Evolutionary conservation across 2,888 invertebrate species (phyloP).

Genomic region (Zele albiditarsus): DNA sequence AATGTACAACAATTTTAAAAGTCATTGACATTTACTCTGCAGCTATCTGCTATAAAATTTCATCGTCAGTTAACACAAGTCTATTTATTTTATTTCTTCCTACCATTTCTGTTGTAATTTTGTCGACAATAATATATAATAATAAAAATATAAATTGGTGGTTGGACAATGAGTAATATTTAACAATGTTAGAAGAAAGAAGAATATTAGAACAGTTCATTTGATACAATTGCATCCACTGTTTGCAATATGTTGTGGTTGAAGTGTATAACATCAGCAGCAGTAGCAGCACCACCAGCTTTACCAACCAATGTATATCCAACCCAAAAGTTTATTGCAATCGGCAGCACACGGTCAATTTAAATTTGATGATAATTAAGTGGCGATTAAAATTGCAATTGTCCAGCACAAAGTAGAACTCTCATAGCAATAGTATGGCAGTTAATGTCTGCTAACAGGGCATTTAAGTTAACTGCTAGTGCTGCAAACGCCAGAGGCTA

Average conservation of each 20-base stretch:
- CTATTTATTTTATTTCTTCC: background rate
- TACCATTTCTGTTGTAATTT: background rate
- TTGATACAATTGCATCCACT: background rate
- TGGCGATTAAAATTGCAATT: constrained; percentile 71
- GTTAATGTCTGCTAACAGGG: constrained; percentile 72
- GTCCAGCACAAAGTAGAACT: constrained; percentile 58
- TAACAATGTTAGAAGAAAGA: background rate
- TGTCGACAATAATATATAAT: background rate
- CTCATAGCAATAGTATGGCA: constrained; percentile 47
- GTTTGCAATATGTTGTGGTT: background rate
- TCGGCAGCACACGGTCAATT: constrained; percentile 60
- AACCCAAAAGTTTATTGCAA: constrained; percentile 28
- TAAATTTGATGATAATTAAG: constrained; percentile 71
- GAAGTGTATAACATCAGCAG: background rate
- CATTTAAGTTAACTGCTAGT: constrained; percentile 71
- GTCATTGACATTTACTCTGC: no score
- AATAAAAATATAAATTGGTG: background rate
- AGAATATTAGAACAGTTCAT: background rate
- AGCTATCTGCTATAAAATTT: background rate
- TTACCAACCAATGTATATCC: background rate
- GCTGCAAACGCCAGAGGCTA: constrained; percentile 50
- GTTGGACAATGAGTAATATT: background rate
- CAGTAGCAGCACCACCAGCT: no score
- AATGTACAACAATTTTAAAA: background rate
- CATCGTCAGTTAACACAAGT: background rate